Evolutionary conservation across 2,113 vertebrate genomes (phyloP), one percentile per base, ranked within the genome.

Genomic region (Chaenogobius annularis): DNA sequence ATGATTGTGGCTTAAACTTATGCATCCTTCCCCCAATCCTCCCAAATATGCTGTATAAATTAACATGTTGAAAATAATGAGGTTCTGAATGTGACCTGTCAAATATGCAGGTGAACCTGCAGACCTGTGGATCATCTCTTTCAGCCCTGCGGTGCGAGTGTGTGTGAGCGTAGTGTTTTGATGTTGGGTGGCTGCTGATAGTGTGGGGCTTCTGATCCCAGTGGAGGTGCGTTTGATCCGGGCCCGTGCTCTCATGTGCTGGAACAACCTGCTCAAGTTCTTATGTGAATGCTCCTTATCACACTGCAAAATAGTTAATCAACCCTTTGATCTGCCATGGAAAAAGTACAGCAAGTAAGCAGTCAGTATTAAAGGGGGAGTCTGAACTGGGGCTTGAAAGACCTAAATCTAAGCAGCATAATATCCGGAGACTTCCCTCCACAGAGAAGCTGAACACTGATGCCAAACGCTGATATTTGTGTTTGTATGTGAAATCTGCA

Each of bases 181-280:
- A 92, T 91, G 86, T 91, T 69, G 79, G 88, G 83, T 87, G 84
- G 84, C 79, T 84, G 83, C 84, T 79, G 75, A 81, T 85, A 75
- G 72, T 69, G 86, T 65, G 83, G 73, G 83, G 81, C 85, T 83
- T 77, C 83, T 64, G 71, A 89, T 91, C 91, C 90, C 90, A 69
- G 78, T 17, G 82, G 88, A 87, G 11, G 75, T 8, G 69, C n/a
- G 89, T 92, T 92, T 92, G 90, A 91, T 91, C 83, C 75, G 70
- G 84, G 85, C 79, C 86, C 58, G 67, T 50, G 74, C 84, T 86
- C 90, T 84, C 84, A 66, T 66, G 85, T 78, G 84, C 73, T 70
- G 75, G 74, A 89, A 87, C 84, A 90, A 86, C 85, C 76, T 86
- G 81, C 84, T 87, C 61, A 80, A 77, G 82, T 90, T 89, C 85